phyloP scores from a whole-genome alignment of 2,888 invertebrate genomes.

The Drosophila rellima region DNA sequence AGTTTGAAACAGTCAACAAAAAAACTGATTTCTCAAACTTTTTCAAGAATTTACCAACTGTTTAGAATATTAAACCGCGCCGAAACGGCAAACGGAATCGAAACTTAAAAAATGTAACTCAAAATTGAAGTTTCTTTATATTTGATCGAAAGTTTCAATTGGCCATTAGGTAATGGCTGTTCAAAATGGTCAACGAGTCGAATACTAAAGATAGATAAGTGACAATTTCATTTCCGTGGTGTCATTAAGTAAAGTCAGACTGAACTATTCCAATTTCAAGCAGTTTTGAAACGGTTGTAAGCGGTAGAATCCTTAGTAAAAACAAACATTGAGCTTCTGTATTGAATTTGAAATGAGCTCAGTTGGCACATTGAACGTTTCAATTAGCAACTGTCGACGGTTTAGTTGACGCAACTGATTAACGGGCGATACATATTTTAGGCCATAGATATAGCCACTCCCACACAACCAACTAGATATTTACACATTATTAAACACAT shows the following conservation, averaged over 20 bases:
- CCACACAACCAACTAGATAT: not conserved
- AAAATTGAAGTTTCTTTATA: not conserved
- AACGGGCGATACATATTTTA: slow-evolving; percentile 24
- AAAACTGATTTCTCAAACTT: not conserved
- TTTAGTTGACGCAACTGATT: slow-evolving; percentile 33
- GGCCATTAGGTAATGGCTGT: too few relatives aligned
- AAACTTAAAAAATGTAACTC: not conserved
- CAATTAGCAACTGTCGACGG: slow-evolving; percentile 40
- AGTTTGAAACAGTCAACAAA: not conserved
- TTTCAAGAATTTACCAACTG: not conserved
- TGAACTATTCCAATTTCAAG: not conserved
- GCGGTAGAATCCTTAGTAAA: not conserved
- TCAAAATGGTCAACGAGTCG: too few relatives aligned
- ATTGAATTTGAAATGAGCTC: not conserved
- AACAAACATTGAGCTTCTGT: not conserved
- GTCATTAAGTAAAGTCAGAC: not conserved
- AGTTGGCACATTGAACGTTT: slow-evolving; percentile 23
- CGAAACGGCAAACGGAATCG: not conserved
- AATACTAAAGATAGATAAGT: too few relatives aligned
- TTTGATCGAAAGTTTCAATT: too few relatives aligned
- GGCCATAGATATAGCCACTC: slow-evolving; percentile 6
- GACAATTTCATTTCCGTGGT: too few relatives aligned
- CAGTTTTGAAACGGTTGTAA: slow-evolving; percentile 4
- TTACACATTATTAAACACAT: not conserved
- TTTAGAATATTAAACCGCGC: not conserved